Base-by-base conservation (phyloP, 2,888 invertebrate genomes). In the Seira sanloemensis region DNA sequence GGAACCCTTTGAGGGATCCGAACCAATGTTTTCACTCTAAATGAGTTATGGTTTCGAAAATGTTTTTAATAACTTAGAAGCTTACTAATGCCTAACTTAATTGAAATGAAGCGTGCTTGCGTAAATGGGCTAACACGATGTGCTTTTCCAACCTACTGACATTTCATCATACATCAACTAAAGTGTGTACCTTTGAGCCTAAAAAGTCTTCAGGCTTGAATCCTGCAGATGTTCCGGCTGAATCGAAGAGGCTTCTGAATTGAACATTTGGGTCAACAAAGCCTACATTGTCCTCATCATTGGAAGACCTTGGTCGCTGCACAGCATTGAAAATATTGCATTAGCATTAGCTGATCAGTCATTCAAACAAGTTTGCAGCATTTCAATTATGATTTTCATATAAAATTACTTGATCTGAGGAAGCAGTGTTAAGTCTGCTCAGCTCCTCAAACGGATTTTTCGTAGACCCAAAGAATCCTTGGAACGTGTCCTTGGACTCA, bases 161-260 rank as follows among this genome's bases (percentile, higher is more conserved):
- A n/a, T n/a, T n/a, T n/a, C n/a, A n/a, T n/a, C n/a, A n/a, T n/a
- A n/a, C n/a, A n/a, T n/a, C n/a, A n/a, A n/a, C n/a, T n/a, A n/a
- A n/a, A 2, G 18, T 24, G 4, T 62, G 50, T 86, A 88, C 89
- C 85, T 89, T 86, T 16, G 84, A 83, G 26, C 85, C 88, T 74
- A 89, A 76, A 77, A 91, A 92, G 88, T 92, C 92, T 82, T 90
- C 90, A 1, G 90, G 90, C 37, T 88, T 88, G 73, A 91, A 91
- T 18, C 89, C 89, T 23, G 85, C 19, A 65, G 87, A 86, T 19
- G 89, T 83, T 46, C 89, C 89, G n/a, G 89, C 78, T 2, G 88
- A 87, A 66, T 90, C 90, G 73, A 90, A 90, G 19, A 90, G 78
- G 23, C 90, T 90, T 46, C 89, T 85, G 84, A 90, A 90, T 66